Evolutionary conservation across 2,888 invertebrate species (phyloP), one percentile per base, ranked within the genome.

Genomic region (Dynastes maya): DNA sequence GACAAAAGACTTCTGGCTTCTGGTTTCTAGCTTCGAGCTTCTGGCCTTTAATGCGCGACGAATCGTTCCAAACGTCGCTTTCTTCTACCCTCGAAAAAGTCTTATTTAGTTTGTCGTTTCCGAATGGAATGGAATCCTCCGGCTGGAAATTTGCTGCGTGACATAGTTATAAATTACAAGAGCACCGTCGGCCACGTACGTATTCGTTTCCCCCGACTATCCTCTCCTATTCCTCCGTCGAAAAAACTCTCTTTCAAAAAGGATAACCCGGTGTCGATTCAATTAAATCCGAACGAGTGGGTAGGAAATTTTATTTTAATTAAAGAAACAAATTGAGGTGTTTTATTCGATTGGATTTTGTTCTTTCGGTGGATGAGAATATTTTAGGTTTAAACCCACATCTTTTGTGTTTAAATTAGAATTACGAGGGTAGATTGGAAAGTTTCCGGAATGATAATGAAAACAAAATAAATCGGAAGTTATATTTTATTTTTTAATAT

Each of bases 91-190:
- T 55, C 70, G 32, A 70, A 70, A 70, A 70, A 58, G 72, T 58
- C 72, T 72, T 72, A 72, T 72, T 72, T 72, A 72, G 72, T 72
- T 72, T 72, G 72, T 72, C 72, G 72, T 72, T 72, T 72, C 72
- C 72, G 72, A 72, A 72, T 58, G 55, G 58, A 61, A 58, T 58
- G 72, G 58, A 72, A 72, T 72, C 72, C 72, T 58, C 58, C 58
- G 58, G 58, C 61, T 72, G 72, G 72, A 72, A 72, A 72, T 72
- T 72, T 72, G 72, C 58, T 72, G 72, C 72, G 72, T 72, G 72
- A 72, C 61, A 72, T 61, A 61, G 72, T 58, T 72, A 72, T 72
- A 72, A 72, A 72, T 72, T 72, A 72, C 72, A 37, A 55, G 22
- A 72, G 40, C 61, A 72, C 72, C 40, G 72, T 72, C 72, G 58